phyloP scores from a whole-genome alignment of 2,888 invertebrate species.

The Isotomurus palustris region DNA sequence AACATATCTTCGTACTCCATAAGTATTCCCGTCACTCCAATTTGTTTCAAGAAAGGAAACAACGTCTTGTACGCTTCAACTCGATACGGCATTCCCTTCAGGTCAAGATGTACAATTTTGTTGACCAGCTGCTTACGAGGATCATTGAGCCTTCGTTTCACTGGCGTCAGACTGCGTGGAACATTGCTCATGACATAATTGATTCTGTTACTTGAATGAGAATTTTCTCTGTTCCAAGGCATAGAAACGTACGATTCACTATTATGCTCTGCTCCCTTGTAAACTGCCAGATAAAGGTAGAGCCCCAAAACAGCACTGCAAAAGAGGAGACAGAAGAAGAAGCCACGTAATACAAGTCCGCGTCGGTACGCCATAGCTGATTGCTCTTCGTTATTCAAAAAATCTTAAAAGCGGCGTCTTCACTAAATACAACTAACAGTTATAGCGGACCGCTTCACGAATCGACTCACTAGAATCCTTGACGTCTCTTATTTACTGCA shows the following conservation, averaged over 20 bases:
- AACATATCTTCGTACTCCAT: conserved; percentile 88
- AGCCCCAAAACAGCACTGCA: not conserved
- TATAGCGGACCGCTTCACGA: too few species aligned
- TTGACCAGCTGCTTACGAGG: conserved; percentile 47
- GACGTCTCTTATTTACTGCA: too few species aligned
- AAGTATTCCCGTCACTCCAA: conserved; percentile 72
- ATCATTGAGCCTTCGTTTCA: not conserved
- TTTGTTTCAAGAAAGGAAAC: conserved; percentile 58
- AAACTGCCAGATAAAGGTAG: conserved; percentile 2
- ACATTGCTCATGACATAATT: too few species aligned
- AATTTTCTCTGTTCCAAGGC: too few species aligned
- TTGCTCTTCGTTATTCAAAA: too few species aligned
- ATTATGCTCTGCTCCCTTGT: not conserved
- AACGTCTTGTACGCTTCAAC: conserved; percentile 59
- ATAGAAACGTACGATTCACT: too few species aligned
- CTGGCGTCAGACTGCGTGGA: not conserved
- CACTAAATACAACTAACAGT: too few species aligned
- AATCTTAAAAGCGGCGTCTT: too few species aligned
- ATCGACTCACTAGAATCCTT: too few species aligned
- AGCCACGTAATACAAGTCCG: not conserved
- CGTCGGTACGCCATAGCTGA: not conserved
- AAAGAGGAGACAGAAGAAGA: not conserved
- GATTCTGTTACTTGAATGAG: too few species aligned
- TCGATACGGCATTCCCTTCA: conserved; percentile 78
- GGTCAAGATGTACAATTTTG: conserved; percentile 73